Base-by-base conservation (phyloP, 2,113 vertebrate genomes). In the Pavo muticus region DNA sequence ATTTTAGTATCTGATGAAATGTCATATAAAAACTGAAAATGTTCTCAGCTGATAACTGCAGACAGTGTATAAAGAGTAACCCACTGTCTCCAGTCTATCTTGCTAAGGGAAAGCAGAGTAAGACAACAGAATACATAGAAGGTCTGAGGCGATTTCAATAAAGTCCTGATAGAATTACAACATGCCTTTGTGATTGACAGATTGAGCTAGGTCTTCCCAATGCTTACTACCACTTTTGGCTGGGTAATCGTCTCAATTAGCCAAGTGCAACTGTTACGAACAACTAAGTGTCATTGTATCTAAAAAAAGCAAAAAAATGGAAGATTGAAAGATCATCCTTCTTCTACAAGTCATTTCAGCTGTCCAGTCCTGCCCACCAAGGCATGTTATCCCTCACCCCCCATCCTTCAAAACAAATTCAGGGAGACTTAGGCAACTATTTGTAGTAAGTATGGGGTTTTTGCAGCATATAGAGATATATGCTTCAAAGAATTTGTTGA, bases 151-250 rank as follows among this genome's bases (percentile, higher is more conserved):
- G 87, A 29, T 80, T 96, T 88, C 79, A 91, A 85, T 84, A 87
- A 75, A 94, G 90, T 95, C 68, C 47, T 56, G 15, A 63, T 75
- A 45, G 50, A 96, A 81, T 30, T 94, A 57, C 76, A 92, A 83
- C 39, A 95, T 96, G 85, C 30, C 75, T 81, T 23, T 50, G 54
- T 60, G 64, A 65, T 79, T 84, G 81, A 29, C 24, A 72, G 32
- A 25, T 57, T 90, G 84, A 88, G 39, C 77, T 70, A 81, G 63
- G 50, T 10, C 85, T 90, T 61, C 35, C 44, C 37, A 73, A 44
- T 32, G 13, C n/a, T 77, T 71, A 67, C 68, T 50, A 67, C 57
- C 77, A 80, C 84, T 94, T 88, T 78, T 85, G 74, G 32, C 24
- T 73, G 81, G 75, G n/a, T 56, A 44, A 14, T 44, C 27, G 29